Percentiles rank a stretch among this genome's conserved stretches.
These are phyloP conservation scores for Lampris incognitus DNA, from an alignment of 2,113 vertebrate species.

Conservation along the genomic window DNA sequence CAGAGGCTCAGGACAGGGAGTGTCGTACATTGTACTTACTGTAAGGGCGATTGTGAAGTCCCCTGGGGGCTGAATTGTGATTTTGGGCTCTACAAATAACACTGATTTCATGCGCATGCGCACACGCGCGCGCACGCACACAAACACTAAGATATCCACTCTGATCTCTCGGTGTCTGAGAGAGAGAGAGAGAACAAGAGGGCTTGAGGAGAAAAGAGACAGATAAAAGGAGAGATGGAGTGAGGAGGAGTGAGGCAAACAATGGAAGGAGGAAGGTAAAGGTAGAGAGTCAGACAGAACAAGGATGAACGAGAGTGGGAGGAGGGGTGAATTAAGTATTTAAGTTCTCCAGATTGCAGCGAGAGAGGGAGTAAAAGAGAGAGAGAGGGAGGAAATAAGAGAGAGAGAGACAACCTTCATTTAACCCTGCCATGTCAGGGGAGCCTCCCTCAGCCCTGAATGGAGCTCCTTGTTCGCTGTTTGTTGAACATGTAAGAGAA, in stretches of 20 bases:
- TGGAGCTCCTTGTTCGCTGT: constrained; percentile 40
- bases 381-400: constrained; percentile 37
- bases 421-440: constrained; percentile 11
- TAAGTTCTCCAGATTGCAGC: neutral
- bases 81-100: too few relatives aligned
- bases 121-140: too few relatives aligned
- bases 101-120: too few relatives aligned
- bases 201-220: neutral
- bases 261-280: neutral
- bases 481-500: constrained; percentile 39
- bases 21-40: too few relatives aligned
- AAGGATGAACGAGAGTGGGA: neutral
- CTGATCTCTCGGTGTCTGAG: too few relatives aligned
- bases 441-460: constrained; percentile 40
- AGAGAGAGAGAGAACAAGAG: neutral
- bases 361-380: constrained; percentile 23
- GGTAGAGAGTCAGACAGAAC: neutral
- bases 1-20: too few relatives aligned
- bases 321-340: neutral
- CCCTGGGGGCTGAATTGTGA: too few relatives aligned
- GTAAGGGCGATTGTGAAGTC: too few relatives aligned
- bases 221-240: constrained; percentile 2
- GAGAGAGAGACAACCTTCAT: constrained; percentile 14
- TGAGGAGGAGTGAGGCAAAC: neutral
- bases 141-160: too few relatives aligned